These are phyloP conservation scores for Parasteatoda tepidariorum DNA, from an alignment of 1,140 invertebrate species.

Conservation along the genomic window DNA sequence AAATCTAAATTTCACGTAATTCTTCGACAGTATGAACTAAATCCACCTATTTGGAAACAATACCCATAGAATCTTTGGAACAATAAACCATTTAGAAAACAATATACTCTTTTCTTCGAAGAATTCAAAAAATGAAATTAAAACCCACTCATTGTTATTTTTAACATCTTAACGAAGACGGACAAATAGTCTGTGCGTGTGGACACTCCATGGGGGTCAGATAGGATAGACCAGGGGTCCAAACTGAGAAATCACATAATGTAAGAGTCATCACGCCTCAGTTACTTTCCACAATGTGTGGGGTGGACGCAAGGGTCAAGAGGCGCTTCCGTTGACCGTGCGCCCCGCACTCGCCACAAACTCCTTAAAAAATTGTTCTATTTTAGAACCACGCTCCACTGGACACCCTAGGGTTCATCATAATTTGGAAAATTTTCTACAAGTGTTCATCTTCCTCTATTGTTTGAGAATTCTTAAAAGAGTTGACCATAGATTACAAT, in stretches of 20 bases:
- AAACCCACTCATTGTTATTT: background rate
- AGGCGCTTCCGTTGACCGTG: slow-evolving; percentile 47
- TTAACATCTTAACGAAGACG: background rate
- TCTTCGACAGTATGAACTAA: too few relatives aligned
- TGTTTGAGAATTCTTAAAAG: slow-evolving; percentile 22
- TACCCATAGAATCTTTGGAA: too few relatives aligned
- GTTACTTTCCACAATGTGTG: slow-evolving; percentile 3
- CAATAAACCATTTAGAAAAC: too few relatives aligned
- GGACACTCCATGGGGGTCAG: background rate
- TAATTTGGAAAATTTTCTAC: slow-evolving; percentile 40
- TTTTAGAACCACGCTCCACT: slow-evolving; percentile 43
- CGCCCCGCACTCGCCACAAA: slow-evolving; percentile 12
- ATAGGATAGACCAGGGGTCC: background rate
- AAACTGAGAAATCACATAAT: background rate
- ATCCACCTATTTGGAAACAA: too few relatives aligned
- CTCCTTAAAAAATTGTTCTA: slow-evolving; percentile 24
- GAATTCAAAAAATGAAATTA: too few relatives aligned
- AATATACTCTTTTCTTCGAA: too few relatives aligned
- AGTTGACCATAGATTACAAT: background rate
- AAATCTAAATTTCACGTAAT: too few relatives aligned
- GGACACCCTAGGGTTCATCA: slow-evolving; percentile 28
- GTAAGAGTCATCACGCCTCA: background rate
- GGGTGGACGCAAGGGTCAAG: slow-evolving; percentile 27
- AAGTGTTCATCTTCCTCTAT: slow-evolving; percentile 9
- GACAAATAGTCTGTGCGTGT: background rate